phyloP scores from a whole-genome alignment of 2,888 invertebrate genomes.

The Podotricha telesiphe region DNA sequence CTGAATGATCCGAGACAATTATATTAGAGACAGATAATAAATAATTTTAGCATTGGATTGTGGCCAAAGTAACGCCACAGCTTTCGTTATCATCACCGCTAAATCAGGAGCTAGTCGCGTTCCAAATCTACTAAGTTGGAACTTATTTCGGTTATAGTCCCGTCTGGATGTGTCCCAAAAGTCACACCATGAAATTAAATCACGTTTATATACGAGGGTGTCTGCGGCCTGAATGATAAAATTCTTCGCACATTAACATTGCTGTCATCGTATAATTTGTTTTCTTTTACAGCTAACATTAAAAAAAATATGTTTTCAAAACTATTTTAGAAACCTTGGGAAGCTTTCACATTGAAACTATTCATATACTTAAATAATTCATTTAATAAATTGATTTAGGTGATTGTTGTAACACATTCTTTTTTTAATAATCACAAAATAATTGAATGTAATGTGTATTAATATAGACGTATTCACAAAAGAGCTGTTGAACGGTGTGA shows the following conservation, averaged over 20 bases:
- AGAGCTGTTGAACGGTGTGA: slow-evolving; percentile 6
- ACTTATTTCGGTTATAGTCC: slow-evolving; percentile 9
- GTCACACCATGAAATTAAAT: slow-evolving; percentile 27
- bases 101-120: slow-evolving; percentile 32
- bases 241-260: slow-evolving; percentile 15
- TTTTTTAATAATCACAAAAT: not conserved
- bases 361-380: not conserved
- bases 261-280: slow-evolving; percentile 15
- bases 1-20: slow-evolving; percentile 29
- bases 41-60: slow-evolving; percentile 41
- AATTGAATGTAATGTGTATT: too few relatives aligned
- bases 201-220: slow-evolving; percentile 14
- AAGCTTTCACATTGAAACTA: not conserved
- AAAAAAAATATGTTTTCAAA: not conserved
- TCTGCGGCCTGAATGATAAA: not conserved
- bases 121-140: slow-evolving; percentile 12
- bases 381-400: too few relatives aligned
- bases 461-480: not conserved
- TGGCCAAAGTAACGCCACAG: slow-evolving; percentile 33
- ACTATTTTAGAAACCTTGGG: not conserved
- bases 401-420: too few relatives aligned
- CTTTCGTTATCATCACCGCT: slow-evolving; percentile 37
- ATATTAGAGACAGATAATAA: slow-evolving; percentile 34
- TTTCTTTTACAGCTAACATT: slow-evolving; percentile 1
- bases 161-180: slow-evolving; percentile 24